Base-by-base conservation (phyloP, 2,797 vertebrate species). In the Lemur catta region DNA sequence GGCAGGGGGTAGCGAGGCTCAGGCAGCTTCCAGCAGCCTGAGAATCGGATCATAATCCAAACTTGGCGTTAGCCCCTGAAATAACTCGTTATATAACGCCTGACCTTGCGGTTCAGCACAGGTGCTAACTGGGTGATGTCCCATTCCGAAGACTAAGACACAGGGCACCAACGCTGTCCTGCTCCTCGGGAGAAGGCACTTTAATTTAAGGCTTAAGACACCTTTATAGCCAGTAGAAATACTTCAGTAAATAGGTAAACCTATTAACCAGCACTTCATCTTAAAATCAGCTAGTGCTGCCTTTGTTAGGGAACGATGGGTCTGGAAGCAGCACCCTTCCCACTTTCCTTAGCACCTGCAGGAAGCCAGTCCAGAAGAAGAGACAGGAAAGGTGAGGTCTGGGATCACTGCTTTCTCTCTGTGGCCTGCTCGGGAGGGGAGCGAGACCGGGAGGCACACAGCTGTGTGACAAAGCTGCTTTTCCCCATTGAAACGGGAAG, bases 401-500 rank as follows among this genome's bases (percentile, higher is more conserved):
- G 13, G 94, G 26, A 76, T 94, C 33, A 65, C 0, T 67, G 89
- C 74, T 82, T 69, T 84, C 63, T 88, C 78, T 89, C n/a, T 75
- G 95, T 20, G 91, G 91, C 63, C 28, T 89, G 75, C 95, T 97
- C 89, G 71, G 43, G 91, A 79, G 93, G 85, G 67, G 96, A 97
- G 75, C 50, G 35, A 96, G 90, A 75, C 46, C 38, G 97, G 85
- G 94, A 96, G 95, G 41, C 79, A 94, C 75, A 95, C n/a, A 50
- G 43, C 84, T 46, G 15, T 74, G 95, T 94, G 94, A 93, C 95
- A 94, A 96, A 96, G 63, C 35, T 28, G 80, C 97, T 95, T 84
- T 91, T 78, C 46, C 35, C 74, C 78, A 95, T 11, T 12, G 86
- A 97, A 98, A 96, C 38, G 84, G 97, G 92, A 88, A 95, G 91